Evolutionary conservation across 2,888 invertebrate genomes (phyloP).

Genomic region (Cordilura impudica): DNA sequence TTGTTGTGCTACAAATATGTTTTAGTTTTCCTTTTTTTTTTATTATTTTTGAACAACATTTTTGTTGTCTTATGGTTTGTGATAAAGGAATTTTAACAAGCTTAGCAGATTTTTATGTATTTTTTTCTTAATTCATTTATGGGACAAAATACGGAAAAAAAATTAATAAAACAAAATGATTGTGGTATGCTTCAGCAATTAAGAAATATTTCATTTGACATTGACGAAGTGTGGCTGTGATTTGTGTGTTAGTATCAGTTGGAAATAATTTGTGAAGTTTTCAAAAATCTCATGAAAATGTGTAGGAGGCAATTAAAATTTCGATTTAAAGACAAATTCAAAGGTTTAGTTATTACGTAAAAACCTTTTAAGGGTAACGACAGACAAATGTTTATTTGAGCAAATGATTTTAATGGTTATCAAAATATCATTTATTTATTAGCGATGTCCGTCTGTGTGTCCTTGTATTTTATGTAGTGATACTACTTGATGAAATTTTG

Average conservation of each 20-base stretch:
- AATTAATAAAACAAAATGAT: conserved; percentile 50
- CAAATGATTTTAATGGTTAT: too few relatives aligned
- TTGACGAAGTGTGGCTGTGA: conserved; percentile 63
- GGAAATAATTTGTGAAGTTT: too few relatives aligned
- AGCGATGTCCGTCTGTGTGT: too few relatives aligned
- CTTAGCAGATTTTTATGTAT: conserved; percentile 70
- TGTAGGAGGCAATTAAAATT: conserved; percentile 12
- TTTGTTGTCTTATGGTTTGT: conserved; percentile 59
- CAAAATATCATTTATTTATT: too few relatives aligned
- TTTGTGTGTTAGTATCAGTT: conserved; percentile 48
- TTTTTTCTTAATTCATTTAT: conserved; percentile 54
- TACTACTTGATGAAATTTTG: too few relatives aligned
- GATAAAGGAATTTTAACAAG: conserved; percentile 73
- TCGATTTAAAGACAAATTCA: background rate
- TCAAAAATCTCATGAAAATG: background rate
- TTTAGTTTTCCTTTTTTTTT: conserved; percentile 45
- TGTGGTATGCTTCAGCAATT: conserved; percentile 62
- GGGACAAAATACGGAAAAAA: conserved; percentile 30
- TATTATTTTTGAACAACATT: conserved; percentile 52
- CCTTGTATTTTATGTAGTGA: too few relatives aligned
- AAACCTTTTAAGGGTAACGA: too few relatives aligned
- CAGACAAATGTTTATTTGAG: too few relatives aligned
- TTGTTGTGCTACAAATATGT: conserved; percentile 28
- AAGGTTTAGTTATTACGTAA: too few relatives aligned
- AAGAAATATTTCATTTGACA: conserved; percentile 60